Base-by-base conservation (phyloP, 2,797 vertebrate genomes). In the Poliocrania exsul region DNA sequence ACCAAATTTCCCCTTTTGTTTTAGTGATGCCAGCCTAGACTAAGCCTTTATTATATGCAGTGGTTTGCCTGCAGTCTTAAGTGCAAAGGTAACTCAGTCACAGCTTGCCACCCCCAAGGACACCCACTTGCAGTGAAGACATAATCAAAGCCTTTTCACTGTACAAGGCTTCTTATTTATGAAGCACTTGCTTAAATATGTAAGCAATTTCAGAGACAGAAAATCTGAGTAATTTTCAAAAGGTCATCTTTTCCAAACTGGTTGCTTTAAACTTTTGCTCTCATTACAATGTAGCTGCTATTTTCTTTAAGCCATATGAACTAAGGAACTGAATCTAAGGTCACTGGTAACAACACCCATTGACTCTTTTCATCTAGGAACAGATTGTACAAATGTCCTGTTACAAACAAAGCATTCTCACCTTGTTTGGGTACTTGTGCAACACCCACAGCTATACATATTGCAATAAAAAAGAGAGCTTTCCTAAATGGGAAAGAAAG, bases 381-480 rank as follows among this genome's bases (percentile, higher is more conserved):
- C 51, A 95, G 7, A 71, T 67, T 33, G 78, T 21, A 72, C 16
- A 84, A 91, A 67, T 40, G 47, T 40, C 66, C 38, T 47, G 1
- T 56, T 88, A 64, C 14, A 57, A 94, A 65, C 33, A 58, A 88
- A 90, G 35, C 7, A 3, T 87, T 88, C 98, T 98, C 95, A 98
- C 98, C 98, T 98, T 96, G 97, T 95, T 98, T 97, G 92, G 97
- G 98, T 93, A 98, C 98, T 97, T 98, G 98, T 97, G 98, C 98
- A 97, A 97, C 96, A 96, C 98, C 96, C 92, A 98, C 98, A 97
- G 98, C 97, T 97, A 98, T 95, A 97, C 99, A 99, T 99, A 98
- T 96, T 98, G 99, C 97, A 97, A 99, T 97, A 97, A 99, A 98
- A 97, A 99, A 97, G 96, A 99, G 92, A 96, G 97, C 97, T 98